Evolutionary conservation across 2,888 invertebrate species (phyloP).

Genomic region (Parnassius mnemosyne): DNA sequence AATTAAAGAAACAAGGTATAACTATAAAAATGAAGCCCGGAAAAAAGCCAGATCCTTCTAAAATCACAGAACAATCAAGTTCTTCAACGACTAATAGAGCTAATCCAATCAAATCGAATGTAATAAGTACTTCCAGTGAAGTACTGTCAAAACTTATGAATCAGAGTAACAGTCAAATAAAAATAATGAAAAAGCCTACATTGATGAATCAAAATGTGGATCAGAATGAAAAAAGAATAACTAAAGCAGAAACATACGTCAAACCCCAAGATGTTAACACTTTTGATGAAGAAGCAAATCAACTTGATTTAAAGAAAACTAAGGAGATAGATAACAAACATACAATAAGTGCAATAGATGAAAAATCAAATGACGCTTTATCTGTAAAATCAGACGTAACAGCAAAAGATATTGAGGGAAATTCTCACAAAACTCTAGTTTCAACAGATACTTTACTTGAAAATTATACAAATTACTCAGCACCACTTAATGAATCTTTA

Average conservation of each 20-base stretch:
- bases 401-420: not conserved
- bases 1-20: constrained; percentile 68
- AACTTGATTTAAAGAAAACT: not conserved
- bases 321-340: constrained; percentile 1
- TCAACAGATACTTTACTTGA: not conserved
- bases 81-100: constrained; percentile 27
- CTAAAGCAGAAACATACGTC: not conserved
- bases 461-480: not conserved
- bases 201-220: constrained; percentile 31
- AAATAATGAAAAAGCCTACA: constrained; percentile 58
- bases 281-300: not conserved
- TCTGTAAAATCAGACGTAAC: not conserved
- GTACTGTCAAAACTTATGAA: constrained; percentile 64
- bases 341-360: not conserved
- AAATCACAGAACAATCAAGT: constrained; percentile 27
- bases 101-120: constrained; percentile 28
- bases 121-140: constrained; percentile 49
- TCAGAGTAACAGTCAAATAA: constrained; percentile 67
- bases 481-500: not conserved
- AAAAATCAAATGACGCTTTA: not conserved
- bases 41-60: constrained; percentile 22
- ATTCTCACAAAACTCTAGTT: not conserved
- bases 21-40: constrained; percentile 57
- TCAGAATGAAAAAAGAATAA: constrained; percentile 27
- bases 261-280: constrained; percentile 4